A percentile compares a stretch with the other conserved stretches of the same genome.
Evolutionary conservation across 2,888 invertebrate genomes (phyloP).

Genomic region (Cynaeus angustus): DNA sequence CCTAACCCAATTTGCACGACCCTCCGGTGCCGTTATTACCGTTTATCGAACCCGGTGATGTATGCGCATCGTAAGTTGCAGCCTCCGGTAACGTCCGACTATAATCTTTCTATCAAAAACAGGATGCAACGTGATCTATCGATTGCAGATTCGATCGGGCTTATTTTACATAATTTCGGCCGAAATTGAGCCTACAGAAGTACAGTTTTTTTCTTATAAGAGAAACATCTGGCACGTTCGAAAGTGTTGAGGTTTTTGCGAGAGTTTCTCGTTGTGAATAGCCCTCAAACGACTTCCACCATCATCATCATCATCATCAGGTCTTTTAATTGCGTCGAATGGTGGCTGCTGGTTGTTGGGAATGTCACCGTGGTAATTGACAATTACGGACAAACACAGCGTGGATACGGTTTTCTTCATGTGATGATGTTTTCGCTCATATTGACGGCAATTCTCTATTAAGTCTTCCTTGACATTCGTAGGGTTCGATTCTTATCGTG

Average conservation of each 20-base stretch:
- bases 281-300: constrained; percentile 25
- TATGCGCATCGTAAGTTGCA: constrained; percentile 18
- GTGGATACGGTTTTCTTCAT: constrained; percentile 29
- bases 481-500: constrained; percentile 16
- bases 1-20: constrained; percentile 49
- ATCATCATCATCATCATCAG: constrained; percentile 14
- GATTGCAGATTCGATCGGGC: constrained; percentile 53
- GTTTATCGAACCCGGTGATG: constrained; percentile 42
- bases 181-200: not conserved
- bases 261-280: constrained; percentile 2
- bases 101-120: constrained; percentile 68
- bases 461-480: constrained; percentile 6
- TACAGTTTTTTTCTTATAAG: not conserved
- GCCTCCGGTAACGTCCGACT: constrained; percentile 47
- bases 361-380: constrained; percentile 35
- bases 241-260: constrained; percentile 48
- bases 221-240: constrained; percentile 4
- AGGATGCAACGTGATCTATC: constrained; percentile 65
- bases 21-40: constrained; percentile 54
- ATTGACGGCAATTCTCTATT: constrained; percentile 11
- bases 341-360: constrained; percentile 11
- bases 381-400: constrained; percentile 26
- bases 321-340: constrained; percentile 27
- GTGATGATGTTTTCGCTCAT: constrained; percentile 22
- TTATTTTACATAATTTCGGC: constrained; percentile 25